Percentiles rank a stretch among this genome's conserved stretches.
These are phyloP conservation scores for Drosophila parabipectinata DNA, from an alignment of 1,140 invertebrate genomes.

Conservation along the genomic window DNA sequence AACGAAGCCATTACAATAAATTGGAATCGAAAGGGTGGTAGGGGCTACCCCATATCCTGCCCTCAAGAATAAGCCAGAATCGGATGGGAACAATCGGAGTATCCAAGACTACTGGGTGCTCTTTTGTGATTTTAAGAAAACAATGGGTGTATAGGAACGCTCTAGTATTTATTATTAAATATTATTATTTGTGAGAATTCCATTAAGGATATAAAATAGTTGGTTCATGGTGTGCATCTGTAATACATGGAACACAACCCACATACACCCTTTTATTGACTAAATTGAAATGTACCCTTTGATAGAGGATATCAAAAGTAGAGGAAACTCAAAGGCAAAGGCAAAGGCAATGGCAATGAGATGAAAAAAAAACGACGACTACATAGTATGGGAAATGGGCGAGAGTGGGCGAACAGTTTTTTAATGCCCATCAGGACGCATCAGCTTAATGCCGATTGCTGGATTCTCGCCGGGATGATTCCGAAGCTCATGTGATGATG, in stretches of 20 bases:
- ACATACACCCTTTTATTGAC: no score
- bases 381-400: slow-evolving; percentile 22
- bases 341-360: background rate
- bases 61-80: background rate
- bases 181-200: no score
- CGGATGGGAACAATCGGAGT: background rate
- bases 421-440: slow-evolving; percentile 47
- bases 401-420: slow-evolving; percentile 15
- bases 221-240: no score
- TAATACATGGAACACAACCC: no score
- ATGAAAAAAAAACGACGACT: slow-evolving; percentile 13
- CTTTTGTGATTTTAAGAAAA: slow-evolving; percentile 7
- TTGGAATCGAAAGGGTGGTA: background rate
- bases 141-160: background rate
- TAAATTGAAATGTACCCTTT: background rate
- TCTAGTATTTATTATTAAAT: no score
- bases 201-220: no score
- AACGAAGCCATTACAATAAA: slow-evolving; percentile 47
- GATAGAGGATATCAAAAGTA: background rate
- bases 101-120: background rate
- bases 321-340: slow-evolving; percentile 2
- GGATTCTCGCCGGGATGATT: slow-evolving; percentile 10
- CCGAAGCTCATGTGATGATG: slow-evolving; percentile 15
- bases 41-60: background rate
- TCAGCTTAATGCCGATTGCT: slow-evolving; percentile 46